Evolutionary conservation across 2,797 vertebrate genomes (phyloP), one percentile per base, ranked within the genome.

Genomic region (Lutjanus argentimaculatus): DNA sequence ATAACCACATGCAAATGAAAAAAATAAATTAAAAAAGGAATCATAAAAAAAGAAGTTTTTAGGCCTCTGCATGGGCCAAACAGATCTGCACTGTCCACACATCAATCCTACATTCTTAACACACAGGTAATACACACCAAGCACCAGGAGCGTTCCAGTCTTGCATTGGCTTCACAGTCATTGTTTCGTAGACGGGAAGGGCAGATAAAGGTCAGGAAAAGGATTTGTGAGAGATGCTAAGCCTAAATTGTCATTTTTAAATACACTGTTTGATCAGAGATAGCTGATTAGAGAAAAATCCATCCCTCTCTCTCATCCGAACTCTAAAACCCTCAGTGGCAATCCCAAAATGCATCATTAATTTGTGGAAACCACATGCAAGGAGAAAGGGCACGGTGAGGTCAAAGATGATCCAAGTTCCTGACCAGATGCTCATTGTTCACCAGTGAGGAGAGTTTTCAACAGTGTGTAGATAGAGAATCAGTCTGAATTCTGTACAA

Each of bases 1-100:
- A 90, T 87, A 87, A 95, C 83, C 80, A 92, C 95, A 96, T 96
- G 95, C 95, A 90, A 92, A 93, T 90, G 90, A 91, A 92, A 91
- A 85, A 84, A 90, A 25, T 1, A 64, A 64, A 56, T 17, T n/a
- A 79, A 93, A 91, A 93, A 84, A 88, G 46, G 83, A 89, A 90
- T 83, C 61, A 77, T 92, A 89, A 79, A 93, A 92, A 93, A 93
- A 11, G 57, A 12, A n/a, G 36, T 7, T 19, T 90, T 91, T 80
- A 73, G 79, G 88, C 90, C 88, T 88, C 77, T 13, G 84, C 85
- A 75, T 75, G 82, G 89, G 92, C 90, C 89, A 64, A 71, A 89
- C 76, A 90, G 75, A 86, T 91, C 88, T 94, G 87, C 88, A 89
- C 88, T 89, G 83, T 92, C 88, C 92, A 92, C 92, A 93, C 88